Evolutionary conservation across 1,140 invertebrate species (phyloP).

Genomic region (Lysiphlebus fabarum): DNA sequence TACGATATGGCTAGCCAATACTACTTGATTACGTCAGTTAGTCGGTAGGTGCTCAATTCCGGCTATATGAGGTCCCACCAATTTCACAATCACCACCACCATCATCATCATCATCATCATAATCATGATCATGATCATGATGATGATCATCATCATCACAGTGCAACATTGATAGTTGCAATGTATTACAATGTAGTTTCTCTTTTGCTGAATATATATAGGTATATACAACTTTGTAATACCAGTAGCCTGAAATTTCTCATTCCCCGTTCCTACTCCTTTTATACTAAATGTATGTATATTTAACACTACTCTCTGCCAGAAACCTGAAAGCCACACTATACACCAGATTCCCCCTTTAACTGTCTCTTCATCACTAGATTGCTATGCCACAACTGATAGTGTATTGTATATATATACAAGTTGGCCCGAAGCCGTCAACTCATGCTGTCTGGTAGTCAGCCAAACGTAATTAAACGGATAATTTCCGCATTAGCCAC

Average conservation of each 20-base stretch:
- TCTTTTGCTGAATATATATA: constrained; percentile 8
- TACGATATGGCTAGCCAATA: constrained; percentile 21
- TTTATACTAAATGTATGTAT: not conserved
- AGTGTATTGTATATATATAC: not conserved
- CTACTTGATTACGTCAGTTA: constrained; percentile 51
- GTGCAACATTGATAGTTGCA: constrained; percentile 13
- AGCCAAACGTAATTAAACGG: constrained; percentile 54
- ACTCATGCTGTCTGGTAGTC: constrained; percentile 40
- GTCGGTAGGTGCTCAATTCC: constrained; percentile 45
- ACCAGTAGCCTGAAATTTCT: constrained; percentile 18
- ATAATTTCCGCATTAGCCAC: constrained; percentile 54
- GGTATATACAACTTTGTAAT: constrained; percentile 12
- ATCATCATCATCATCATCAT: constrained; percentile 4
- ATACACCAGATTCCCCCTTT: not conserved
- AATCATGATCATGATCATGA: no score
- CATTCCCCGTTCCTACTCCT: not conserved
- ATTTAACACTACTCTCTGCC: constrained; percentile 23
- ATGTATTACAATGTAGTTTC: constrained; percentile 27
- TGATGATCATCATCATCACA: no score
- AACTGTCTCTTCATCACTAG: not conserved
- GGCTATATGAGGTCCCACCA: constrained; percentile 29
- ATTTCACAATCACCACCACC: no score
- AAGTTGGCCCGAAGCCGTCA: constrained; percentile 37
- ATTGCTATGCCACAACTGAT: not conserved
- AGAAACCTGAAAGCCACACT: constrained; percentile 29